These are phyloP conservation scores for Tokudaia muenninki DNA, from an alignment of 2,797 vertebrate species.

Conservation along the genomic window DNA sequence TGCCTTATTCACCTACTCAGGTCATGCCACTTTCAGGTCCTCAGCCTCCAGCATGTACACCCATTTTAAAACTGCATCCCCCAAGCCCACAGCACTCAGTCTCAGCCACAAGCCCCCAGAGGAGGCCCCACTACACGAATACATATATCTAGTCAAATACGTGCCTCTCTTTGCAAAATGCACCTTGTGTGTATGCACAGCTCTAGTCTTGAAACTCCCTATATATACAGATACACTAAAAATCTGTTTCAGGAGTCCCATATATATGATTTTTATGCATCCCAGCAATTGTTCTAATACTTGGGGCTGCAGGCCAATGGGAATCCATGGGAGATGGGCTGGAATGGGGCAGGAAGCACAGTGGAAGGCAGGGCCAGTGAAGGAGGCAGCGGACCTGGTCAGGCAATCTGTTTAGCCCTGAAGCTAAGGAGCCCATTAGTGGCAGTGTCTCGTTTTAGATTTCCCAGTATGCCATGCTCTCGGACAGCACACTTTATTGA, in stretches of 20 bases:
- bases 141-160: not conserved
- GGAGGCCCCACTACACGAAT: not conserved
- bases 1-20: not conserved
- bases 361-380: conserved; percentile 48
- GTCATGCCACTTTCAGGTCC: not conserved
- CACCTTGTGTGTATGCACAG: not conserved
- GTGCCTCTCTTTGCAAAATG: not conserved
- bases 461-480: conserved; percentile 85
- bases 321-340: not conserved
- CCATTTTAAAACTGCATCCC: not conserved
- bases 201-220: not conserved
- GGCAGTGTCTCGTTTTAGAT: conserved; percentile 85
- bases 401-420: conserved; percentile 87
- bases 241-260: conserved; percentile 62
- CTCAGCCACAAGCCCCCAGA: not conserved
- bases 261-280: conserved; percentile 81
- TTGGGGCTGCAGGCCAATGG: not conserved
- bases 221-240: conserved; percentile 72
- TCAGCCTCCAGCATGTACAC: not conserved
- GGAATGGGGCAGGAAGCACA: not conserved
- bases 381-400: conserved; percentile 61
- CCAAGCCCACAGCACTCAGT: not conserved
- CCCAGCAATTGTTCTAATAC: conserved; percentile 77
- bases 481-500: conserved; percentile 88
- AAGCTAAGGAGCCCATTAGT: conserved; percentile 88